phyloP scores from a whole-genome alignment of 2,888 invertebrate species.

The Tenodera sinensis region DNA sequence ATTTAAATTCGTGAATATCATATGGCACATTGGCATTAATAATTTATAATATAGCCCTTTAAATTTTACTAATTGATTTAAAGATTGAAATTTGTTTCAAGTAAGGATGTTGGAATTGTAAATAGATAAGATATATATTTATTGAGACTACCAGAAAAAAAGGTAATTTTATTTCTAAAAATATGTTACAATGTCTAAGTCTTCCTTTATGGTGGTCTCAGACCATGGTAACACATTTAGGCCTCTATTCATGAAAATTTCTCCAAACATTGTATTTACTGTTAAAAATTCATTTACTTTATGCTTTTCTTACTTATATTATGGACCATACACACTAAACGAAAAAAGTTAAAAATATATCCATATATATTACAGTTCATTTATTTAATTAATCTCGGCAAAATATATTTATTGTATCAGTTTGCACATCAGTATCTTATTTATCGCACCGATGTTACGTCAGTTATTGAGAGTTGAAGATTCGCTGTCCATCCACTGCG shows the following conservation, averaged over 20 bases:
- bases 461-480: not conserved
- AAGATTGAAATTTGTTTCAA: not conserved
- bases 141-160: not conserved
- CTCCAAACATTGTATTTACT: not conserved
- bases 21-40: not conserved
- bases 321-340: not conserved
- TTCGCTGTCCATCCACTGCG: not conserved
- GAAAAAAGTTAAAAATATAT: not conserved
- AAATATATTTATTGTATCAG: not conserved
- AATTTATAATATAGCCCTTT: not conserved
- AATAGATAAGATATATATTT: not conserved
- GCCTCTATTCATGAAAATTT: not conserved
- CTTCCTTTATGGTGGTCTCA: not conserved
- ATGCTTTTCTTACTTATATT: not conserved
- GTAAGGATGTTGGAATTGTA: not conserved
- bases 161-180: not conserved
- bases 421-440: not conserved
- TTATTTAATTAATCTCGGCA: not conserved
- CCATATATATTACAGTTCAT: not conserved
- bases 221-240: not conserved
- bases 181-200: not conserved
- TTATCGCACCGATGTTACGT: not conserved
- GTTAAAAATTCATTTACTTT: not conserved
- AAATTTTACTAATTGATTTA: not conserved
- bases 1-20: not conserved